Base-by-base conservation (phyloP, 1,140 invertebrate species). In the Bathynomus jamesi region DNA sequence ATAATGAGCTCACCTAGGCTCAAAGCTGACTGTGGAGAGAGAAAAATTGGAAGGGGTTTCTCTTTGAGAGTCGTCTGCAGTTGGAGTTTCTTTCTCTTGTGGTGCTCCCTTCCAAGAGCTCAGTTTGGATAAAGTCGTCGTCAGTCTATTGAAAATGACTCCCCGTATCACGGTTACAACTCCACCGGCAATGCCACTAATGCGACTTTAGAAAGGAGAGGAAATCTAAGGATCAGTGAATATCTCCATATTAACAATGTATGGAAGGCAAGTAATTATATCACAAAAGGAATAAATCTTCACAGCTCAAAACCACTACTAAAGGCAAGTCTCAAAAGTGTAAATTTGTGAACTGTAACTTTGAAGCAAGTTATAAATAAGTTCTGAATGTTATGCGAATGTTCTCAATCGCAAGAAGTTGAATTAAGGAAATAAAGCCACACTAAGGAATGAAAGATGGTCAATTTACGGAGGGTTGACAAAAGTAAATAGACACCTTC, bases 171-270 rank as follows among this genome's bases (percentile, higher is more conserved):
- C 83, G 53, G 85, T 86, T 4, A 88, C 86, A 46, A 91, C 83
- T 25, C 89, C 89, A 61, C 87, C 86, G 61, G 88, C 87, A 75
- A 90, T 84, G 78, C 89, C 89, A 82, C 87, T 89, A 76, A 91
- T 81, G 70, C 87, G 85, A 78, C 88, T 89, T 82, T 24, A 60
- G 81, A 78, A 61, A n/a, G n/a, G 69, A 17, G 28, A 68, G 24
- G 31, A n/a, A 46, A 40, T 4, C 28, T 4, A 29, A 64, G 74
- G 63, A 30, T 69, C 30, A 69, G 21, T 31, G 30, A 68, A 68
- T 8, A 31, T n/a, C 5, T 11, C 25, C 7, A 25, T 21, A 65
- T n/a, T 27, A 3, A 67, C 29, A 70, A 69, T 67, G 67, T 3
- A 71, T 10, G 3, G n/a, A n/a, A n/a, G n/a, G n/a, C n/a, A n/a